Evolutionary conservation across 2,888 invertebrate genomes (phyloP).

Genomic region (Spodoptera littoralis): DNA sequence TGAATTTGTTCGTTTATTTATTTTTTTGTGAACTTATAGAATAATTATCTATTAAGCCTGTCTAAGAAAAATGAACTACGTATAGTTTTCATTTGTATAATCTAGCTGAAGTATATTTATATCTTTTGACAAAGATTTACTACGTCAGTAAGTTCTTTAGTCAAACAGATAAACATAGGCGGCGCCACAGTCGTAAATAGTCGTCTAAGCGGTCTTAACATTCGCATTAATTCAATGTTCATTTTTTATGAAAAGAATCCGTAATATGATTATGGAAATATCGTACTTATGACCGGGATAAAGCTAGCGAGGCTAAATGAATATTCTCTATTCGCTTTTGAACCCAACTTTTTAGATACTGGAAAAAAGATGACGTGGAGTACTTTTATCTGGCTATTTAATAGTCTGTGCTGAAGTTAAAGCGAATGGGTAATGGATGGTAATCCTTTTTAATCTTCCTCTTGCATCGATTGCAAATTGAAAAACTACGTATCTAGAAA

Average conservation of each 20-base stretch:
- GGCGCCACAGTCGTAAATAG: conserved; percentile 1
- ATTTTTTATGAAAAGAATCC: conserved; percentile 11
- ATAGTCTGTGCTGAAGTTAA: conserved; percentile 1
- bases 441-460: conserved; percentile 12
- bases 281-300: conserved; percentile 3
- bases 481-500: too few relatives aligned
- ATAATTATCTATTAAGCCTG: too few relatives aligned
- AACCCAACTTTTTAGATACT: conserved; percentile 8
- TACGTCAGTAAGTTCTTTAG: background rate
- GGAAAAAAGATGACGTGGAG: conserved; percentile 4
- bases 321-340: conserved; percentile 6
- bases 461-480: background rate
- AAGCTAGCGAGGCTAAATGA: conserved; percentile 10
- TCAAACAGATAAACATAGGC: conserved; percentile 4
- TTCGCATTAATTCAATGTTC: conserved; percentile 14
- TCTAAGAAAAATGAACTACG: too few relatives aligned
- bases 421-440: conserved; percentile 32
- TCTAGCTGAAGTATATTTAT: too few relatives aligned
- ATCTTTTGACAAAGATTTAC: too few relatives aligned
- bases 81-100: too few relatives aligned
- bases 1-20: too few relatives aligned
- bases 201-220: conserved; percentile 5
- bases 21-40: too few relatives aligned
- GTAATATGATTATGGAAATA: conserved; percentile 23
- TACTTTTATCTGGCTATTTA: conserved; percentile 29